These are phyloP conservation scores for Calypte anna DNA, from an alignment of 2,113 vertebrate species.

Conservation along the genomic window DNA sequence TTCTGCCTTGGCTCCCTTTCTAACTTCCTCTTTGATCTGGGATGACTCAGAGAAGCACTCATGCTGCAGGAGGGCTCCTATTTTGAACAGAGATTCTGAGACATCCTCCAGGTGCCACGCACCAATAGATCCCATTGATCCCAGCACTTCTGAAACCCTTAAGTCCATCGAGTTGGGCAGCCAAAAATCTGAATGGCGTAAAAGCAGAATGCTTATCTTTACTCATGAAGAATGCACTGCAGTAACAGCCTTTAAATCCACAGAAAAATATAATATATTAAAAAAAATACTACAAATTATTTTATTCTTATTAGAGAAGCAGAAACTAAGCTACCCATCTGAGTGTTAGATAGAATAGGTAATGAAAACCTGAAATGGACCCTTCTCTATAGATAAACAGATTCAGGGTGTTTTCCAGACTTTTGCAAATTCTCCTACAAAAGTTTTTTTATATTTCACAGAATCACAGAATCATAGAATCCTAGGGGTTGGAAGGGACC, in stretches of 20 bases:
- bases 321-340: background rate
- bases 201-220: background rate
- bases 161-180: background rate
- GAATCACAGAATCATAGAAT: no score
- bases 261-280: background rate
- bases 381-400: background rate
- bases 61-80: background rate
- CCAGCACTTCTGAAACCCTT: background rate
- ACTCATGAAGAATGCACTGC: background rate
- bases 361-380: background rate
- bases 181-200: background rate
- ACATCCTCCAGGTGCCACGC: background rate
- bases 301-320: background rate
- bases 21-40: background rate
- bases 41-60: background rate
- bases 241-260: background rate
- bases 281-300: background rate
- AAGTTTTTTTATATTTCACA: background rate
- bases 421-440: background rate
- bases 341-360: background rate
- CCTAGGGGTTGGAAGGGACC: no score
- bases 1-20: slow-evolving; percentile 2
- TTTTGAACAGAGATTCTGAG: background rate
- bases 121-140: background rate
- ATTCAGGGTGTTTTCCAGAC: background rate